A percentile compares a stretch with the other conserved stretches of the same genome.
Conservation (phyloP, 2,888 invertebrate genomes). For the Pristionchus fissidentatus region DNA sequence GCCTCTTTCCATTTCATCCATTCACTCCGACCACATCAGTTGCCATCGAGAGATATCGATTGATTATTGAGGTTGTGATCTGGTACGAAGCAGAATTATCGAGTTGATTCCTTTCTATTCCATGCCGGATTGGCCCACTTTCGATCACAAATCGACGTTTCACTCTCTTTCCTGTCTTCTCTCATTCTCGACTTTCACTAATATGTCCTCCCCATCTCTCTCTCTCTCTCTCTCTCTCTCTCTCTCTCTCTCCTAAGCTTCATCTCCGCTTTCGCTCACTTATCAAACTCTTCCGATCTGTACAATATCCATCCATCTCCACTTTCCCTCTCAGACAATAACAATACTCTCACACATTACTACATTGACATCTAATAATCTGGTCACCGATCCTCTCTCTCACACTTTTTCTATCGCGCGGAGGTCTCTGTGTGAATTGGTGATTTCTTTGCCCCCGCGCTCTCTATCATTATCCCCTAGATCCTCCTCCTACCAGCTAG, state of each 20-base stretch:
- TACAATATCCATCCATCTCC: not conserved
- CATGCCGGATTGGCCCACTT: constrained; percentile 39
- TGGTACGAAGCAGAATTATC: not conserved
- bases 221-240: constrained; percentile 25
- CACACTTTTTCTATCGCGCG: not conserved
- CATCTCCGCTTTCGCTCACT: not conserved
- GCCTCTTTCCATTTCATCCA: constrained; percentile 37
- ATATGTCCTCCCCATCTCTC: not conserved
- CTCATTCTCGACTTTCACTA: constrained; percentile 2
- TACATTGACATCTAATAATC: constrained; percentile 1
- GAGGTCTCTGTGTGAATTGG: not conserved
- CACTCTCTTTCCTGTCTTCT: constrained; percentile 1
- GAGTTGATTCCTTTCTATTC: not conserved
- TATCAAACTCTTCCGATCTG: constrained; percentile 22
- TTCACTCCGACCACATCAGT: no score
- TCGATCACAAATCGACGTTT: constrained; percentile 31
- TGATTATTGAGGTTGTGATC: not conserved
- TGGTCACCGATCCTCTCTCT: not conserved
- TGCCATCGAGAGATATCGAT: not conserved
- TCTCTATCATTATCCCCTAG: constrained; percentile 15
- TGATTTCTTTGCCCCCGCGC: constrained; percentile 11
- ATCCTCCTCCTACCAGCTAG: not conserved
- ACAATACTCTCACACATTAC: no score
- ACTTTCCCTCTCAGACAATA: constrained; percentile 39
- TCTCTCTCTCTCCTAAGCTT: not conserved